Evolutionary conservation across 2,888 invertebrate species (phyloP).

Genomic region (Acanthacorydalis orientalis): DNA sequence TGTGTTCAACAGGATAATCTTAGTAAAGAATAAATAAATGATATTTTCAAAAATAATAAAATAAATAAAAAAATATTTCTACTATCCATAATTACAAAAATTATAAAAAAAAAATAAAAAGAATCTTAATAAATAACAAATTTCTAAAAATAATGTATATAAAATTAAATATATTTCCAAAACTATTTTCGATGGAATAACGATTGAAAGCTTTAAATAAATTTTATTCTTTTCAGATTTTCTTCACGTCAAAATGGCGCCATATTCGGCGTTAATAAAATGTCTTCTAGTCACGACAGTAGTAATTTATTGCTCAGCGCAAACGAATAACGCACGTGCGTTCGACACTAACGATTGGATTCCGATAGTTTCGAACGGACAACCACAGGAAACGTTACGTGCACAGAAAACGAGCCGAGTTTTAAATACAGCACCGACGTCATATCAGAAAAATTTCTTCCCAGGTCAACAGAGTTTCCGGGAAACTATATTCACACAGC

Average conservation of each 20-base stretch:
- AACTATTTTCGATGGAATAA: too few relatives aligned
- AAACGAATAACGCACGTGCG: slow-evolving; percentile 10
- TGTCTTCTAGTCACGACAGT: neutral
- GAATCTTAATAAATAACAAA: too few relatives aligned
- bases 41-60: too few relatives aligned
- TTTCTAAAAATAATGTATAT: too few relatives aligned
- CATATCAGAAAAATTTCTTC: slow-evolving; percentile 3
- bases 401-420: slow-evolving; percentile 17
- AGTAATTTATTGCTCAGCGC: neutral
- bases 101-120: too few relatives aligned
- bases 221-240: slow-evolving; percentile 10
- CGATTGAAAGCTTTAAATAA: too few relatives aligned
- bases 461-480: slow-evolving; percentile 7
- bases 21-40: too few relatives aligned
- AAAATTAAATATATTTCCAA: too few relatives aligned
- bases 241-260: slow-evolving; percentile 8
- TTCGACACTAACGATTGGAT: slow-evolving; percentile 35
- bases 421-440: slow-evolving; percentile 16
- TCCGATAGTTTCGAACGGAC: slow-evolving; percentile 23
- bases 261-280: neutral
- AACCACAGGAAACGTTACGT: neutral
- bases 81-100: too few relatives aligned
- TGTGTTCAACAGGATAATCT: too few relatives aligned
- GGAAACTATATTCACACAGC: slow-evolving; percentile 12
- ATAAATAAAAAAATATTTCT: too few relatives aligned